Conservation (phyloP, 2,888 invertebrate species). For the Digitonthophagus gazella region DNA sequence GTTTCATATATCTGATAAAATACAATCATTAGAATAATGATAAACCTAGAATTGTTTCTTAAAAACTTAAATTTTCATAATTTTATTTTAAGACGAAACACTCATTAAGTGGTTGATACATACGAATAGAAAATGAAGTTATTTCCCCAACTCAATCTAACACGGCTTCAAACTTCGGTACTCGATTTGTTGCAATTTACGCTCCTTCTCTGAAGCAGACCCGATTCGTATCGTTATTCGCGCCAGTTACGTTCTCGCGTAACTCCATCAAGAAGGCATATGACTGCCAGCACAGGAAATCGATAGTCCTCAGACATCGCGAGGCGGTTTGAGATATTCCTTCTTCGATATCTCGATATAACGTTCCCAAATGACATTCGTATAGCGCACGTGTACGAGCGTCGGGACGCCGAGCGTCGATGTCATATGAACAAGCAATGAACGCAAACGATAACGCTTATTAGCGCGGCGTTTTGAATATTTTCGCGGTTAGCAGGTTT, state of each 20-base stretch:
- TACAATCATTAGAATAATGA: not conserved
- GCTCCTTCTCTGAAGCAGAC: not conserved
- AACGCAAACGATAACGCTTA: slow-evolving; percentile 42
- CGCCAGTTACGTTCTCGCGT: not conserved
- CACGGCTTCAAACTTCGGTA: not conserved
- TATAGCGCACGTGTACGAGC: not conserved
- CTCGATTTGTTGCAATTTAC: not conserved
- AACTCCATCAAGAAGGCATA: not conserved
- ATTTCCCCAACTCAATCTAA: not conserved
- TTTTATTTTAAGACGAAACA: no score
- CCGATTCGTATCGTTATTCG: not conserved
- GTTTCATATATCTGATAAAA: not conserved
- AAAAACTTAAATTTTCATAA: not conserved
- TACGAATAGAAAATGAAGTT: not conserved
- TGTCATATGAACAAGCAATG: slow-evolving; percentile 33
- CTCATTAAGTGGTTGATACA: not conserved
- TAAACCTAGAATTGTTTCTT: not conserved
- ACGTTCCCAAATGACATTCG: not conserved
- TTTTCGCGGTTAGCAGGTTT: slow-evolving; percentile 44
- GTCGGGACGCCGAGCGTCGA: slow-evolving; percentile 21
- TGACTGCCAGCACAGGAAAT: not conserved
- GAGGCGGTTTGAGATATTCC: not conserved
- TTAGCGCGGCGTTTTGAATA: slow-evolving; percentile 45
- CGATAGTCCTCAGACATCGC: not conserved
- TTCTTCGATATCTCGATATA: not conserved